phyloP scores from a whole-genome alignment of 2,888 invertebrate species.

The Drosophila pseudotakahashii region DNA sequence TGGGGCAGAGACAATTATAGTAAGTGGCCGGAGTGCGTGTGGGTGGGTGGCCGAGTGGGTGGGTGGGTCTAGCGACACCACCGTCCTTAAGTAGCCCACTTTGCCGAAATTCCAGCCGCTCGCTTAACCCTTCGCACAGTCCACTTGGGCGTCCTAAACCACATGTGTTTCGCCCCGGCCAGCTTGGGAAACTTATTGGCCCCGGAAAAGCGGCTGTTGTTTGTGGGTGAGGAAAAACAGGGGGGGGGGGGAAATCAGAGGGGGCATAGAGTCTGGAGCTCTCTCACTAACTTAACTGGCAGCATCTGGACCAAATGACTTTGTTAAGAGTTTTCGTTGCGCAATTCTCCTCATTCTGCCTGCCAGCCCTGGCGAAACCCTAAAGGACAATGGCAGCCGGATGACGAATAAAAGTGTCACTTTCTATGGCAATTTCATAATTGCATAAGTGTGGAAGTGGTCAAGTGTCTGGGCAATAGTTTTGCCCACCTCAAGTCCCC shows the following conservation, averaged over 20 bases:
- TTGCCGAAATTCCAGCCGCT: conserved; percentile 58
- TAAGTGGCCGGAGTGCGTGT: conserved; percentile 68
- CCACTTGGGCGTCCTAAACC: conserved; percentile 55
- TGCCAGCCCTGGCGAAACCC: conserved; percentile 9
- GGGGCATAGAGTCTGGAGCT: conserved; percentile 17
- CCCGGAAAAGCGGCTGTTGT: conserved; percentile 33
- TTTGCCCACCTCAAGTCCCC: conserved; percentile 15
- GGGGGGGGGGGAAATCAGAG: too few relatives aligned
- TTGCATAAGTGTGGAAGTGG: conserved; percentile 80
- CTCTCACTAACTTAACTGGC: conserved; percentile 67
- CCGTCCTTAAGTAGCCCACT: conserved; percentile 60
- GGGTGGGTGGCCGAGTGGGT: conserved; percentile 39
- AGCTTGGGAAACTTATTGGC: conserved; percentile 41
- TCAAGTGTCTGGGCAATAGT: conserved; percentile 74
- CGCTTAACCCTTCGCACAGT: conserved; percentile 69
- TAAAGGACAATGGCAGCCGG: conserved; percentile 63
- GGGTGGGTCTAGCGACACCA: conserved; percentile 10
- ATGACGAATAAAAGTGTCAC: conserved; percentile 79
- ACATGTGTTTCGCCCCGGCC: conserved; percentile 65
- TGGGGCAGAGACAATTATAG: conserved; percentile 63
- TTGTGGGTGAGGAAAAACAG: conserved; percentile 20
- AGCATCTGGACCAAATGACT: conserved; percentile 79
- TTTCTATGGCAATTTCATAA: conserved; percentile 81
- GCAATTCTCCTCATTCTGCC: conserved; percentile 73
- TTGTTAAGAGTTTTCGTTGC: conserved; percentile 79